Evolutionary conservation across 2,888 invertebrate genomes (phyloP).

Genomic region (Eremobia ochroleuca): DNA sequence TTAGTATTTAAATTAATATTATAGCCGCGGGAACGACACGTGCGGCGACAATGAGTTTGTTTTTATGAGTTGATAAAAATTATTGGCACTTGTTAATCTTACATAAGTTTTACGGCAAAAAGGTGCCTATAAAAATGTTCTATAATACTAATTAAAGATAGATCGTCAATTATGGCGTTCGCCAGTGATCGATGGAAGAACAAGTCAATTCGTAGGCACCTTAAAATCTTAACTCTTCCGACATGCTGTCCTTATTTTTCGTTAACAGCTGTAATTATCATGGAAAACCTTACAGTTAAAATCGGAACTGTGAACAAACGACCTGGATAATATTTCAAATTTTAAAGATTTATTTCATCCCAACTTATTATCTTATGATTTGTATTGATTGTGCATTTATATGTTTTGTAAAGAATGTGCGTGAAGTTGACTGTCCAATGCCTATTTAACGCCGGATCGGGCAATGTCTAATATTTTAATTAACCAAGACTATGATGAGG

Average conservation of each 20-base stretch:
- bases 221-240: conserved; percentile 13
- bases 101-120: conserved; percentile 29
- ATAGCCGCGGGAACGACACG: conserved; percentile 22
- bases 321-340: conserved; percentile 34
- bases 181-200: neutral
- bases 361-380: conserved; percentile 43
- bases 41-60: conserved; percentile 38
- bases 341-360: conserved; percentile 25
- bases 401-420: conserved; percentile 35
- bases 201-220: conserved; percentile 18
- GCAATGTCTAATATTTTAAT: conserved; percentile 10
- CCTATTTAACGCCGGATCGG: neutral
- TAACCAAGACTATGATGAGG: neutral
- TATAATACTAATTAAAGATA: conserved; percentile 6
- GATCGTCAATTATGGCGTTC: conserved; percentile 15
- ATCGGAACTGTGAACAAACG: conserved; percentile 11
- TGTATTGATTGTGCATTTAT: conserved; percentile 58
- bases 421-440: conserved; percentile 18
- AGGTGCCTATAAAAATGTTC: conserved; percentile 26
- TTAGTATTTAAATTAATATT: conserved; percentile 64
- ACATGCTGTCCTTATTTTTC: conserved; percentile 33
- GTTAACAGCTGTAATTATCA: conserved; percentile 13
- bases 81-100: conserved; percentile 35
- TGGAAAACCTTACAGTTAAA: conserved; percentile 1
- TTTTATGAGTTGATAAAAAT: conserved; percentile 48